Conservation (phyloP, 1,140 invertebrate genomes). For the Aplysia californica region DNA sequence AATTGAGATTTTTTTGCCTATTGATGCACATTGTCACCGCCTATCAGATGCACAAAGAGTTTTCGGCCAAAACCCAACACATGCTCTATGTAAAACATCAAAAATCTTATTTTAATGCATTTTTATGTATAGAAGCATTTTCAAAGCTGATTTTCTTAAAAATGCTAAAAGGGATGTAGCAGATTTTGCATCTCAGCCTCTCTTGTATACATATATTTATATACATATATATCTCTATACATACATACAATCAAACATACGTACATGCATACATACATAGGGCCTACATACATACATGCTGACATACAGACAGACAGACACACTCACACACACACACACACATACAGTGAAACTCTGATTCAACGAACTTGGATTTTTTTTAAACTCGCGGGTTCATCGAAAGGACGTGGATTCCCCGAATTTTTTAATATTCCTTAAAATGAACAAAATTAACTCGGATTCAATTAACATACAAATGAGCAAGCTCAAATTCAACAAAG, state of each 20-base stretch:
- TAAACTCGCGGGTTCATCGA: background rate
- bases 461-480: too few relatives aligned
- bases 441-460: background rate
- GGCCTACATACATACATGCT: slow-evolving; percentile 4
- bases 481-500: too few relatives aligned
- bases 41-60: background rate
- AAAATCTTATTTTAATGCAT: background rate
- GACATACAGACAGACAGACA: slow-evolving; percentile 10
- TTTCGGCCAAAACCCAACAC: background rate
- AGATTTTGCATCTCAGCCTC: too few relatives aligned
- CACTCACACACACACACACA: background rate
- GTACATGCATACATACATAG: slow-evolving; percentile 5
- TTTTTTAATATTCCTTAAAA: background rate
- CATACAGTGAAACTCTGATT: too few relatives aligned
- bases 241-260: background rate
- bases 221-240: slow-evolving; percentile 8
- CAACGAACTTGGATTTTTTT: too few relatives aligned
- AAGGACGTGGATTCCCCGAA: background rate
- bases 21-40: background rate
- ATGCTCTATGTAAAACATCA: background rate
- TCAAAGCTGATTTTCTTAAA: background rate
- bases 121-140: background rate
- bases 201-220: background rate
- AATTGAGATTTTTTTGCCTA: too few relatives aligned
- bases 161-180: too few relatives aligned